These are phyloP conservation scores for Patella pellucida DNA, from an alignment of 2,888 invertebrate genomes.

Conservation along the genomic window DNA sequence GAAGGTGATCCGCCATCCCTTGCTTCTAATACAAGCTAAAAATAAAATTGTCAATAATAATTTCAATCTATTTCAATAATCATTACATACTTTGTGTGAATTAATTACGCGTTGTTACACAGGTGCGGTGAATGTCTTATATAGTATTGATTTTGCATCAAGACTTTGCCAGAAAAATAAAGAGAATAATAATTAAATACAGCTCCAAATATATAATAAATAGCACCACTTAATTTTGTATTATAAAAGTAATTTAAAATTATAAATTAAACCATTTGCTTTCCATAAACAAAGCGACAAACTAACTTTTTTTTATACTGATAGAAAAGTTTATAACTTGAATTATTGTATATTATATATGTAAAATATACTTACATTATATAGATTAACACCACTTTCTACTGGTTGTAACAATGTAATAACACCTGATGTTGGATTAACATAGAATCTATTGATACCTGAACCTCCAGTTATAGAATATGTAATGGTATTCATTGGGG, in stretches of 20 bases:
- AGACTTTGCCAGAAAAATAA: neutral
- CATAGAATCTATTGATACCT: neutral
- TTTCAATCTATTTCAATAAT: too few relatives aligned
- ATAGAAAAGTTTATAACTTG: neutral
- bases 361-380: slow-evolving; percentile 30
- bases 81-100: too few relatives aligned
- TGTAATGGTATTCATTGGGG: slow-evolving; percentile 8
- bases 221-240: neutral
- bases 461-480: neutral
- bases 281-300: neutral
- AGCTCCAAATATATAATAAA: neutral
- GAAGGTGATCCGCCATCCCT: slow-evolving; percentile 41
- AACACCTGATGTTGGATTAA: slow-evolving; percentile 27
- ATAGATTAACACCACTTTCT: slow-evolving; percentile 25
- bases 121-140: too few relatives aligned
- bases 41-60: too few relatives aligned
- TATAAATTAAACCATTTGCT: neutral
- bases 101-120: too few relatives aligned
- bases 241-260: neutral
- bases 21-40: slow-evolving; percentile 17
- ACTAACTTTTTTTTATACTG: neutral
- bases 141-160: too few relatives aligned
- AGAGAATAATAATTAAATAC: neutral
- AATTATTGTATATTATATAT: neutral
- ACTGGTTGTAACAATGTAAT: slow-evolving; percentile 24